Percentiles rank a stretch among this genome's conserved stretches.
Evolutionary conservation across 2,888 invertebrate species (phyloP).

Genomic region (Eupeodes luniger): DNA sequence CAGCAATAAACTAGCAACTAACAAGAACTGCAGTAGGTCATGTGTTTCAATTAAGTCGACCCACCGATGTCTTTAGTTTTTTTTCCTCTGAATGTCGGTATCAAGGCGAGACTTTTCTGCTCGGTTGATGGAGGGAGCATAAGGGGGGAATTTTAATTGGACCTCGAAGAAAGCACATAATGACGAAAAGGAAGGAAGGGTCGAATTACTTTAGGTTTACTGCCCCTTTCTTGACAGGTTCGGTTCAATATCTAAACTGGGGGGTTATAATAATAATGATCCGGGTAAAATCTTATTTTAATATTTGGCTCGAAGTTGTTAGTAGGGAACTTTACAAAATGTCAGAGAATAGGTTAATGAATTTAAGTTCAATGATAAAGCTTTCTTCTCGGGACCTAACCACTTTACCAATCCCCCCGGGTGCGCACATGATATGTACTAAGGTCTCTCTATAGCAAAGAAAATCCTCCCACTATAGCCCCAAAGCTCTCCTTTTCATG

Average conservation of each 20-base stretch:
- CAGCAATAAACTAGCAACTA: slow-evolving; percentile 75
- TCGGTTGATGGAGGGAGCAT: not conserved
- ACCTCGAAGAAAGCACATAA: slow-evolving; percentile 31
- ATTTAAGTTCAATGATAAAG: too few relatives aligned
- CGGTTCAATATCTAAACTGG: not conserved
- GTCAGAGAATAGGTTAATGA: too few relatives aligned
- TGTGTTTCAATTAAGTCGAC: slow-evolving; percentile 74
- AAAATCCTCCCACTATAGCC: not conserved
- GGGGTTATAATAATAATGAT: not conserved
- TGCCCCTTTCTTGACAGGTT: slow-evolving; percentile 5
- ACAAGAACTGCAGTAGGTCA: slow-evolving; percentile 76
- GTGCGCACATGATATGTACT: not conserved
- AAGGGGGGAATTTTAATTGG: slow-evolving; percentile 55
- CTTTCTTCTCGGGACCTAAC: not conserved
- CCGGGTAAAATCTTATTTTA: not conserved
- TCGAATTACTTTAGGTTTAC: slow-evolving; percentile 22
- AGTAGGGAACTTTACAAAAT: too few relatives aligned
- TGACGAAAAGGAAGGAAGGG: slow-evolving; percentile 55
- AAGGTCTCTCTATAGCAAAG: not conserved
- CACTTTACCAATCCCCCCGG: not conserved
- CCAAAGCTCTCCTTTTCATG: not conserved
- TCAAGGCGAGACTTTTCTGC: not conserved
- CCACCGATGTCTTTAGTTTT: slow-evolving; percentile 47
- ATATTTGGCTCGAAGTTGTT: too few relatives aligned
- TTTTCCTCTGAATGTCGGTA: slow-evolving; percentile 22